Conservation (phyloP, 1,140 invertebrate genomes). For the Drosophila suzukii region DNA sequence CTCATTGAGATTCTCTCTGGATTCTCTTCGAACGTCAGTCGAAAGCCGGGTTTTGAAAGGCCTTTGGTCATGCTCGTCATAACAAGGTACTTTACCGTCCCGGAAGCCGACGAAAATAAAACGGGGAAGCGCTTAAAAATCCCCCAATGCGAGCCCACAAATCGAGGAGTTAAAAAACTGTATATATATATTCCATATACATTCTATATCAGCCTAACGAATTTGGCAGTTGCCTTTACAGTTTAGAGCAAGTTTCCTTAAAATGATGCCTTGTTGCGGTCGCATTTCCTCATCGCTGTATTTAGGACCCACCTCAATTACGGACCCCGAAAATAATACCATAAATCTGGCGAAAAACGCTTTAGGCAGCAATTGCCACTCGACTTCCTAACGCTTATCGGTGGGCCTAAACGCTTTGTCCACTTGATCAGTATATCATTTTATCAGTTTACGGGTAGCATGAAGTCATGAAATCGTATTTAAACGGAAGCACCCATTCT, state of each 20-base stretch:
- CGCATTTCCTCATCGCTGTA: conserved; percentile 63
- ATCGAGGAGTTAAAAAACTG: conserved; percentile 9
- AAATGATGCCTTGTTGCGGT: not conserved
- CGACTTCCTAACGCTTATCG: conserved; percentile 50
- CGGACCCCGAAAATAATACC: conserved; percentile 24
- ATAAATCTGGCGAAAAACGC: conserved; percentile 53
- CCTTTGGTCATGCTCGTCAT: conserved; percentile 31
- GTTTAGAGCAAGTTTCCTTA: conserved; percentile 66
- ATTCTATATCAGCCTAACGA: conserved; percentile 15
- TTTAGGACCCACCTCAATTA: conserved; percentile 49
- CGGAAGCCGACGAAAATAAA: conserved; percentile 72
- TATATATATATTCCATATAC: not conserved
- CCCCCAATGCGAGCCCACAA: conserved; percentile 43
- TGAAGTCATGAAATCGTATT: conserved; percentile 50
- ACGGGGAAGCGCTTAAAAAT: conserved; percentile 56
- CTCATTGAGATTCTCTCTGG: conserved; percentile 12
- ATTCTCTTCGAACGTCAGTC: conserved; percentile 9
- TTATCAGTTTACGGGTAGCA: conserved; percentile 14
- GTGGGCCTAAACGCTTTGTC: conserved; percentile 45
- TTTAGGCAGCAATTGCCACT: conserved; percentile 64
- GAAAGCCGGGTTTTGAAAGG: conserved; percentile 19
- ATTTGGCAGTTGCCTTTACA: conserved; percentile 60
- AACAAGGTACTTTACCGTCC: conserved; percentile 36
- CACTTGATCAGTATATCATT: conserved; percentile 20
- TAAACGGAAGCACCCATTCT: conserved; percentile 28